Evolutionary conservation across 2,888 invertebrate species (phyloP).

Genomic region (Xylota sylvarum): DNA sequence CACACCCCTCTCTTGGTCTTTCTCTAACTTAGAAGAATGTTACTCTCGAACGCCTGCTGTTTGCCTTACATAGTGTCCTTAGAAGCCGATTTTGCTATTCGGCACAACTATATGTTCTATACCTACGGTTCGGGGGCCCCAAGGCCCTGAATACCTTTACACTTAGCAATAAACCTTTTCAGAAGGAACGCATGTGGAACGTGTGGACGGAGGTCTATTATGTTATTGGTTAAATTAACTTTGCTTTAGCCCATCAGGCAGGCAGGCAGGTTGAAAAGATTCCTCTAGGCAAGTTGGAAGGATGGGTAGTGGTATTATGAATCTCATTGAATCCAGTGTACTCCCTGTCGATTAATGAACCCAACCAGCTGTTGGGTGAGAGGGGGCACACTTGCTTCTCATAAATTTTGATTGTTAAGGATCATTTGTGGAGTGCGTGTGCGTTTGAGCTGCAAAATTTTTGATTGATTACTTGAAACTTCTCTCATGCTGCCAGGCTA

Average conservation of each 20-base stretch:
- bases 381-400: conserved; percentile 25
- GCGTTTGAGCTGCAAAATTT: conserved; percentile 28
- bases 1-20: background rate
- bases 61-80: conserved; percentile 34
- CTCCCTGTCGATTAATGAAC: conserved; percentile 69
- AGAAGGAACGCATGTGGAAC: conserved; percentile 2
- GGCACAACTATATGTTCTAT: conserved; percentile 24
- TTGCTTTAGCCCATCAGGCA: conserved; percentile 48
- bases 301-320: conserved; percentile 9
- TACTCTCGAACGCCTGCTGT: conserved; percentile 27
- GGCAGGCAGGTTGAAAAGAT: conserved; percentile 14
- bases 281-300: background rate
- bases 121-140: background rate
- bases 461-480: conserved; percentile 62
- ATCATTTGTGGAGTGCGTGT: conserved; percentile 19
- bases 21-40: background rate
- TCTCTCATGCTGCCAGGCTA: conserved; percentile 36
- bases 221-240: conserved; percentile 69
- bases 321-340: conserved; percentile 56
- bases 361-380: background rate
- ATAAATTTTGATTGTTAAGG: conserved; percentile 64
- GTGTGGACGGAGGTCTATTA: conserved; percentile 53
- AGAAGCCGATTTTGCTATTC: conserved; percentile 18
- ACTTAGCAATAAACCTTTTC: conserved; percentile 33
- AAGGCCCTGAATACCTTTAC: conserved; percentile 47